A percentile compares a stretch with the other conserved stretches of the same genome.
phyloP scores from a whole-genome alignment of 1,140 invertebrate species.

The Lordiphosa collinella region DNA sequence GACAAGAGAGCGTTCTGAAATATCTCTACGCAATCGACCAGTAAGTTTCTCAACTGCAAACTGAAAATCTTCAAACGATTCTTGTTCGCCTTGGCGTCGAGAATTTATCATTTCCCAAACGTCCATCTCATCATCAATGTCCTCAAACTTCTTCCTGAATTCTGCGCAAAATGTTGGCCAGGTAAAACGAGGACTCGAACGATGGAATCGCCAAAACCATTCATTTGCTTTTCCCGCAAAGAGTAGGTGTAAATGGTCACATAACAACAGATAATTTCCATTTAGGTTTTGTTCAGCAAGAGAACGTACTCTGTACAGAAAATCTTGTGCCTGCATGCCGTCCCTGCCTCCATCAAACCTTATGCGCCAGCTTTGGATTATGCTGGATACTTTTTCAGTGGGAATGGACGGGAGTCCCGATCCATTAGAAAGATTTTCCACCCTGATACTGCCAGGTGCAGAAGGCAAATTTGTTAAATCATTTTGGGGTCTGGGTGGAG shows the following conservation, averaged over 20 bases:
- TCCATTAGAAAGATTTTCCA: too few species aligned
- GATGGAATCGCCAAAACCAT: background rate
- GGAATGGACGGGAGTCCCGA: too few species aligned
- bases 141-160: background rate
- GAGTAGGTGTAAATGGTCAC: background rate
- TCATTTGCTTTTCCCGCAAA: background rate
- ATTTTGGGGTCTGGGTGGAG: too few species aligned
- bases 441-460: too few species aligned
- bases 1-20: background rate
- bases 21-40: background rate
- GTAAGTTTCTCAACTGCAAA: background rate
- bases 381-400: background rate
- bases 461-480: too few species aligned
- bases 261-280: background rate
- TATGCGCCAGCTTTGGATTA: background rate
- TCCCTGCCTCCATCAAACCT: background rate
- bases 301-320: background rate
- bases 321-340: background rate
- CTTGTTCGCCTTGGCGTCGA: too few species aligned
- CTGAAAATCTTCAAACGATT: background rate
- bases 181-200: background rate
- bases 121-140: background rate
- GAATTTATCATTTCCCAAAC: background rate
- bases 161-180: background rate
- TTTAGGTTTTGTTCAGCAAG: background rate